Evolutionary conservation across 2,113 vertebrate genomes (phyloP), one percentile per base, ranked within the genome.

Genomic region (Myiopsitta monachus): DNA sequence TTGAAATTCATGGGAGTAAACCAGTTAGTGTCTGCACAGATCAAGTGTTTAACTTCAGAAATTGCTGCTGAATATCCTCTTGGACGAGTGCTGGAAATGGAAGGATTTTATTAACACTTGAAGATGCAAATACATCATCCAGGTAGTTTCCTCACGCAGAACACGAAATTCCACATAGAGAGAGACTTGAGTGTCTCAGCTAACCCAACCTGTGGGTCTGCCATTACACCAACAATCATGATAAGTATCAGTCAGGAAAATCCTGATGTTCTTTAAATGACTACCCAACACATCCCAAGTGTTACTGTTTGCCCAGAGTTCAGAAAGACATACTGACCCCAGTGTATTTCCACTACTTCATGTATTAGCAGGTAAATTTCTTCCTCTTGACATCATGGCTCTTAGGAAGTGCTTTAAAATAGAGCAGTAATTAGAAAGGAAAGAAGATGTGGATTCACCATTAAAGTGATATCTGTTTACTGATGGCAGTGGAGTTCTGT

Each of bases 191-290:
- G 27, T 64, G 39, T 44, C 73, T 90, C 39, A 57, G 24, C 26
- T 66, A 84, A 51, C 27, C 27, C 6, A 4, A 28, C 36, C 18
- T 61, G 14, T 47, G 36, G 55, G 62, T 90, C 70, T 92, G 57
- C 11, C 36, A 26, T 84, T 33, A 41, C 69, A 83, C 39, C 66
- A 62, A 44, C 33, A 79, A 30, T 33, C 41, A 43, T 49, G 28
- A 93, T 46, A 75, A 92, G 55, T 39, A 75, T n/a, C 51, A 95
- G 33, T 78, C 21, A 38, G 95, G 76, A 88, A 78, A 95, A 94
- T 73, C 33, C 3, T 57, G 8, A 33, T 82, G 54, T 82, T 96
- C 61, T 86, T 76, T 74, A 94, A 92, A 92, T 54, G 59, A 87
- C 30, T 54, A 62, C 31, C 21, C 23, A 87, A 49, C 18, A 67